phyloP scores from a whole-genome alignment of 2,797 vertebrate species.

The Antrozous pallidus region DNA sequence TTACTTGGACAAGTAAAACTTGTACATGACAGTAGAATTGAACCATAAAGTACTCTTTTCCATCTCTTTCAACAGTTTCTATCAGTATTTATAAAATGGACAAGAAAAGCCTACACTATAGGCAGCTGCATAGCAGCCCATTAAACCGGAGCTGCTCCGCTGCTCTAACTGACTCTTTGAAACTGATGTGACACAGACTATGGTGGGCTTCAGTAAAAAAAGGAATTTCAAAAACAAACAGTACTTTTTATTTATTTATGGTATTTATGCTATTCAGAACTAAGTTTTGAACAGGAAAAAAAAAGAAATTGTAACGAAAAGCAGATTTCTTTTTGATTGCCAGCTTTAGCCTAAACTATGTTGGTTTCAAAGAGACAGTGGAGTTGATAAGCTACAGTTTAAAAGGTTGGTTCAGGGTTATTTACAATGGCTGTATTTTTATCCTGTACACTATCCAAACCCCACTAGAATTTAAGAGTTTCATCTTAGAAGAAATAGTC shows the following conservation, averaged over 20 bases:
- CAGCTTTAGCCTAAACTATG: not conserved
- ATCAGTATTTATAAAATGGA: constrained; percentile 33
- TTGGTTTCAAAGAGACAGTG: constrained; percentile 4
- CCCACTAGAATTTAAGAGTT: constrained; percentile 42
- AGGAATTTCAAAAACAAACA: not conserved
- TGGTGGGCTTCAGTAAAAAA: constrained; percentile 14
- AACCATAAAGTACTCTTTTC: fast-evolving
- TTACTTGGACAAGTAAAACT: not conserved
- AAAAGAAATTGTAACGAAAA: constrained; percentile 46
- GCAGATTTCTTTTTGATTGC: constrained; percentile 17
- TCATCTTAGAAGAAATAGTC: not conserved
- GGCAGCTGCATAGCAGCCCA: not conserved
- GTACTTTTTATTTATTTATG: not conserved
- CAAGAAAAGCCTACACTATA: not conserved
- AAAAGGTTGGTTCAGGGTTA: not conserved
- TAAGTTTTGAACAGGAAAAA: not conserved
- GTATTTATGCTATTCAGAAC: constrained; percentile 46
- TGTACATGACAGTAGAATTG: not conserved
- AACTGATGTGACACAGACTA: not conserved
- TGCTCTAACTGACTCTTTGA: constrained; percentile 49
- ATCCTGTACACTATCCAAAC: not conserved
- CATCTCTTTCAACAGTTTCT: constrained; percentile 13
- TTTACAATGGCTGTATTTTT: not conserved
- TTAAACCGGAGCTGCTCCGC: constrained; percentile 20
- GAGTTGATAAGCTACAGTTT: not conserved